phyloP scores from a whole-genome alignment of 2,888 invertebrate species.

The Aspidapion aeneum region DNA sequence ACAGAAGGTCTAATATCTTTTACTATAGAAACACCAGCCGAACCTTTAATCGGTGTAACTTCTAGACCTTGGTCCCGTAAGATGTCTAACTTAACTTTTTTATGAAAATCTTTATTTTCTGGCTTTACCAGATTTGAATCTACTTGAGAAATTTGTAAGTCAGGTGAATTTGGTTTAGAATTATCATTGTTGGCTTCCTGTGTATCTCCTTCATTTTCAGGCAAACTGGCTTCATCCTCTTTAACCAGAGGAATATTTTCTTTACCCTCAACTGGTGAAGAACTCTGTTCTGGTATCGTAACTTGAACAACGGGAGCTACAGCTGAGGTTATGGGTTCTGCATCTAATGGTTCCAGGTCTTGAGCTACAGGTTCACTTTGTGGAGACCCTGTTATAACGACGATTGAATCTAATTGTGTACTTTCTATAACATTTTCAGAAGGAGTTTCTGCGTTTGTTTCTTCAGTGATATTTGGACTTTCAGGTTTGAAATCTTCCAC shows the following conservation, averaged over 20 bases:
- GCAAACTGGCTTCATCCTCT: constrained; percentile 27
- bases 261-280: constrained; percentile 51
- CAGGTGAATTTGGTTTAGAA: constrained; percentile 58
- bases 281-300: constrained; percentile 47
- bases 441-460: constrained; percentile 6
- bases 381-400: background rate
- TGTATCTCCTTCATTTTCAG: constrained; percentile 15
- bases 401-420: background rate
- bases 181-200: constrained; percentile 12
- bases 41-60: constrained; percentile 56
- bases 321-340: constrained; percentile 45
- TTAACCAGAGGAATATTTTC: constrained; percentile 54
- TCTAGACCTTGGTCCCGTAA: constrained; percentile 72
- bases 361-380: constrained; percentile 13
- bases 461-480: constrained; percentile 14
- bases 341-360: constrained; percentile 32
- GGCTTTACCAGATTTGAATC: constrained; percentile 44
- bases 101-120: constrained; percentile 44
- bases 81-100: constrained; percentile 69
- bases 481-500: constrained; percentile 20
- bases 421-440: background rate
- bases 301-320: constrained; percentile 44
- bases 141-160: constrained; percentile 53
- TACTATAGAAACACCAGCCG: constrained; percentile 33
- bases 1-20: constrained; percentile 42